Evolutionary conservation across 1,140 invertebrate species (phyloP), one percentile per base, ranked within the genome.

Genomic region (Hycleus cichorii): DNA sequence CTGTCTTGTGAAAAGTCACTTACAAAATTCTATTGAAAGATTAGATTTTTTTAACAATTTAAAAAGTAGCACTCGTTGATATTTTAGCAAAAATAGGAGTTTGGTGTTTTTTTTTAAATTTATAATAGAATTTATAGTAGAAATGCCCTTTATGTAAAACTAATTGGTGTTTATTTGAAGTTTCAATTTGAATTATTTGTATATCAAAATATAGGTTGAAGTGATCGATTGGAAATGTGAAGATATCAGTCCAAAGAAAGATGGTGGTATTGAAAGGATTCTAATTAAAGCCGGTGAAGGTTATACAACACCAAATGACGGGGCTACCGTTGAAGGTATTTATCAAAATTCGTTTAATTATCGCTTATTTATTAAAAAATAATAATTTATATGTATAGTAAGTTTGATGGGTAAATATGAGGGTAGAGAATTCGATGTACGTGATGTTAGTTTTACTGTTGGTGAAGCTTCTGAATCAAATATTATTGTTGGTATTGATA

Each of bases 401-500:
- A 27, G 27, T 49, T 26, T 95, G 53, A 79, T 84, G 69, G 95
- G 93, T 39, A 80, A 75, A 64, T 82, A 83, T 64, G 76, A 86
- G 45, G 86, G 76, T 1, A 74, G 73, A 55, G 74, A 83, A 4
- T 92, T 95, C 75, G 84, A 87, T 47, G 88, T 91, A 38, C 78
- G 89, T 66, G 85, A 93, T 62, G 80, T 95, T 0, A 81, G 84
- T 43, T 98, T 97, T 73, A 74, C 75, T 39, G 75, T 97, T n/a
- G 94, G 94, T 0, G 95, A 97, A 76, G 93, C 89, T 12, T 78
- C 75, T 49, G 86, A 89, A 56, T 71, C 74, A 43, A 84, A 85
- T 58, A 74, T 98, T 11, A 81, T 91, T 12, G 80, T 85, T 40
- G 95, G 93, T 2, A 71, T 98, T 11, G 96, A 98, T 73, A 79